Percentiles rank a stretch among this genome's conserved stretches.
phyloP scores from a whole-genome alignment of 2,888 invertebrate genomes.

The Archaeoteleia sp. region DNA sequence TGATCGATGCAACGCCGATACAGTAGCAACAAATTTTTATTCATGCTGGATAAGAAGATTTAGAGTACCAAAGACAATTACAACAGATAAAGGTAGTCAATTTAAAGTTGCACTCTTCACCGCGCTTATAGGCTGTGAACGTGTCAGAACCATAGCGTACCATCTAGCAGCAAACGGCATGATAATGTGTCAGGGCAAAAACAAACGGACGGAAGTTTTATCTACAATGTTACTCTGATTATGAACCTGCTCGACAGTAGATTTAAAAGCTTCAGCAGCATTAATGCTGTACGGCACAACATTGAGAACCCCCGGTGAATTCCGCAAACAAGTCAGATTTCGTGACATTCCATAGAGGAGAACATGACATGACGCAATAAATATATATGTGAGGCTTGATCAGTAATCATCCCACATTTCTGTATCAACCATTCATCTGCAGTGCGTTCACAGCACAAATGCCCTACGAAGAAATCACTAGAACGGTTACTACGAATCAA shows the following conservation, averaged over 20 bases:
- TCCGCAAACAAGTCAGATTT: too few species aligned
- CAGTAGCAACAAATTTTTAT: too few species aligned
- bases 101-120: constrained; percentile 44
- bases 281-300: constrained; percentile 31
- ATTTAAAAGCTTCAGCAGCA: constrained; percentile 25
- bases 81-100: constrained; percentile 66
- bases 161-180: constrained; percentile 56
- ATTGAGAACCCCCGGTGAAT: constrained; percentile 45
- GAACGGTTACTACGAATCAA: too few species aligned
- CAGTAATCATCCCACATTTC: too few species aligned
- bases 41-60: constrained; percentile 71
- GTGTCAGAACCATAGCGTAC: constrained; percentile 50
- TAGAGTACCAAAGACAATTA: constrained; percentile 66
- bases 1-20: constrained; percentile 32
- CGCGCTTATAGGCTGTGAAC: constrained; percentile 53
- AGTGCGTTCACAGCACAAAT: too few species aligned
- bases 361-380: too few species aligned
- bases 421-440: too few species aligned
- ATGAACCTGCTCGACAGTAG: constrained; percentile 21
- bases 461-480: too few species aligned
- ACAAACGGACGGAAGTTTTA: constrained; percentile 24
- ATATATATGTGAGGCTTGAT: too few species aligned
- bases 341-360: too few species aligned
- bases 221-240: constrained; percentile 44
- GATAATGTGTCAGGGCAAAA: constrained; percentile 32